Evolutionary conservation across 30 jellyfish, hydroid and myxozoan species (phyloP).

Genomic region (Turritopsis rubra): DNA sequence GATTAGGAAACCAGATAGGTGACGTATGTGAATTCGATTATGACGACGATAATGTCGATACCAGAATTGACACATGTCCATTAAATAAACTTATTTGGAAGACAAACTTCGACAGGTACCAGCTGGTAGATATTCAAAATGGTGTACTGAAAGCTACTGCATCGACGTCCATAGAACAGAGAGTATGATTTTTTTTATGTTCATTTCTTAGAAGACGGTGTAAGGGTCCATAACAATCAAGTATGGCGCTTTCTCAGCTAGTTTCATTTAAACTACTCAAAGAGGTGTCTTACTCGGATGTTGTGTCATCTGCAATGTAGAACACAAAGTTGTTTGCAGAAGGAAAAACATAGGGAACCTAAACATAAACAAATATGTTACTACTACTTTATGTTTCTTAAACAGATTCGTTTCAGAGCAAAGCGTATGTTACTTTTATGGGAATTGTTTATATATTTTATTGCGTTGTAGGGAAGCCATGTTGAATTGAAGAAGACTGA

Average conservation of each 20-base stretch:
- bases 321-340: no score
- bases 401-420: no score
- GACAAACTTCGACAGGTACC: conserved; percentile 17
- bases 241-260: no score
- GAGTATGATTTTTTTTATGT: background rate
- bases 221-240: no score
- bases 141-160: background rate
- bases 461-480: background rate
- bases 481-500: background rate
- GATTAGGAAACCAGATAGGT: conserved; percentile 12
- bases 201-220: background rate
- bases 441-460: no score
- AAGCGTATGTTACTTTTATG: no score
- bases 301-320: no score
- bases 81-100: conserved; percentile 7
- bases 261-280: no score
- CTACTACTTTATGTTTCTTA: no score
- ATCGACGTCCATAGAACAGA: background rate
- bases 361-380: no score
- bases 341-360: no score
- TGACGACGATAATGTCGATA: conserved; percentile 18
- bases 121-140: background rate
- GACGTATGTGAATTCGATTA: conserved; percentile 24
- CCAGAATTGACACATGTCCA: conserved; percentile 17
- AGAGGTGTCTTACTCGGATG: no score